Conservation (phyloP, 1,140 invertebrate genomes). For the Caerostris darwini region DNA sequence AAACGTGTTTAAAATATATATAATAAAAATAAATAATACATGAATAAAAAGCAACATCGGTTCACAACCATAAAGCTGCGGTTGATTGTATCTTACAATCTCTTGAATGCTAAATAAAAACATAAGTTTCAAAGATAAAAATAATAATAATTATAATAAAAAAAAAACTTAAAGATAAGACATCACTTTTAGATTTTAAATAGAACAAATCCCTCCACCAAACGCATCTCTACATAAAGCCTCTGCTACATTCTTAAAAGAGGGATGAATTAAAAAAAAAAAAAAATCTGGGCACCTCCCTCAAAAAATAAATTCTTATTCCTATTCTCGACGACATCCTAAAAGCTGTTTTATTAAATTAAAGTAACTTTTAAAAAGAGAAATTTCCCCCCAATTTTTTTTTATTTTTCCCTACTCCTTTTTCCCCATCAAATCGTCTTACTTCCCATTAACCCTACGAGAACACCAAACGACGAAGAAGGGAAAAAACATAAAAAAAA, state of each 20-base stretch:
- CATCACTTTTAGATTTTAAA: background rate
- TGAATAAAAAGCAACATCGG: too few species aligned
- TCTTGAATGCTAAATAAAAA: too few species aligned
- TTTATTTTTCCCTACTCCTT: slow-evolving; percentile 31
- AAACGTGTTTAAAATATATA: too few species aligned
- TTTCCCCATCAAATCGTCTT: slow-evolving; percentile 1
- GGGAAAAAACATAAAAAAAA: background rate
- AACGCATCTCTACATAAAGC: background rate
- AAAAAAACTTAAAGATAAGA: background rate
- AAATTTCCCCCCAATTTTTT: background rate
- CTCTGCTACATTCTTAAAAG: background rate
- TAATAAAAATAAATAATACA: too few species aligned
- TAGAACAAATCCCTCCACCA: background rate
- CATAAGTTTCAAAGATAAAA: too few species aligned
- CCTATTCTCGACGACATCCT: slow-evolving; percentile 38
- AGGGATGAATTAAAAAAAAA: background rate
- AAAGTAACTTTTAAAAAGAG: slow-evolving; percentile 55
- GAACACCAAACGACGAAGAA: background rate
- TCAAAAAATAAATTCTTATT: background rate
- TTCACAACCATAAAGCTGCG: too few species aligned
- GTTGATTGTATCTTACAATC: too few species aligned
- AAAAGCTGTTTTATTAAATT: slow-evolving; percentile 72
- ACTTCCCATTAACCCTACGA: slow-evolving; percentile 10
- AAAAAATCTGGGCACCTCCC: background rate
- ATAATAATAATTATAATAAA: too few species aligned